These are phyloP conservation scores for Nomada hirtipes DNA, from an alignment of 2,888 invertebrate species.

Conservation along the genomic window DNA sequence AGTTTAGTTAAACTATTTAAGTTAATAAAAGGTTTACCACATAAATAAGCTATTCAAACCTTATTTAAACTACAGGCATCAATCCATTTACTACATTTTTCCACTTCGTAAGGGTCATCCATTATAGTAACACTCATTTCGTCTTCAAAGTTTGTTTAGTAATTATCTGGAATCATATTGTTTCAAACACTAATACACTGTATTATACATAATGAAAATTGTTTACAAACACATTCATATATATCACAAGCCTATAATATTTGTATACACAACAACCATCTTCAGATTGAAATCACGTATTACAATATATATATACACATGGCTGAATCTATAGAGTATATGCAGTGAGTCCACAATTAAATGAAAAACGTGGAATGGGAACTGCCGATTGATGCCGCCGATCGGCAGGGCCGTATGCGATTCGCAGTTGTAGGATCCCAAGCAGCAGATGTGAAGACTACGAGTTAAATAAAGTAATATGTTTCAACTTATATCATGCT, in stretches of 20 bases:
- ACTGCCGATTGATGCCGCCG: no score
- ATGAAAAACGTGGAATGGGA: no score
- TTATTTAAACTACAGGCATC: slow-evolving; percentile 87
- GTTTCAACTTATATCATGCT: no score
- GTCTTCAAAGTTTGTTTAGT: slow-evolving; percentile 7
- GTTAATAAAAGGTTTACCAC: slow-evolving; percentile 15
- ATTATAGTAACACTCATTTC: slow-evolving; percentile 77
- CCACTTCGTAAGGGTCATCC: slow-evolving; percentile 86
- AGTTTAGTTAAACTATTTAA: slow-evolving; percentile 24
- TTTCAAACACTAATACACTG: slow-evolving; percentile 23
- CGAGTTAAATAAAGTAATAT: no score
- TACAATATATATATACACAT: background rate
- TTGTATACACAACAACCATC: slow-evolving; percentile 22
- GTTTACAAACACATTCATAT: slow-evolving; percentile 37
- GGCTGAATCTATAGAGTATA: background rate
- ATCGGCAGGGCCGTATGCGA: no score
- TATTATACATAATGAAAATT: slow-evolving; percentile 25
- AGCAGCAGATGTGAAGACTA: no score
- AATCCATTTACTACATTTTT: slow-evolving; percentile 90
- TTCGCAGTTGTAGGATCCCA: no score
- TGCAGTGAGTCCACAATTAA: background rate
- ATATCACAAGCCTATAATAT: slow-evolving; percentile 25
- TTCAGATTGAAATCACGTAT: slow-evolving; percentile 15
- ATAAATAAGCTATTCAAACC: slow-evolving; percentile 84
- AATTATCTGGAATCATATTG: slow-evolving; percentile 38